Evolutionary conservation across 2,797 vertebrate genomes (phyloP).

Genomic region (Rhinoraja longicauda): DNA sequence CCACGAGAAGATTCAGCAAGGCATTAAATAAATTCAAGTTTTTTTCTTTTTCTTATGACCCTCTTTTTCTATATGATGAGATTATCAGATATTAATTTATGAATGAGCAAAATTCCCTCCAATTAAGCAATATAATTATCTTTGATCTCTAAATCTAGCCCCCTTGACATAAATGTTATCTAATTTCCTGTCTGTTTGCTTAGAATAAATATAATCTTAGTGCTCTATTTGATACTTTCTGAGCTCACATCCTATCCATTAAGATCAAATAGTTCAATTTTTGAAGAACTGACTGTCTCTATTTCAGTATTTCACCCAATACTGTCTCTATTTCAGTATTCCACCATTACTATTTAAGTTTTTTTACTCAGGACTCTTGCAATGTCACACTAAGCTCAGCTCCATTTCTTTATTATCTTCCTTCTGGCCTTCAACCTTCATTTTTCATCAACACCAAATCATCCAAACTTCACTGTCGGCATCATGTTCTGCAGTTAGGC

Average conservation of each 20-base stretch:
- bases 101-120: background rate
- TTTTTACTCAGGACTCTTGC: too few species aligned
- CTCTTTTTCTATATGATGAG: background rate
- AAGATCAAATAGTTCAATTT: background rate
- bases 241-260: background rate
- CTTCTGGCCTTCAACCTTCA: background rate
- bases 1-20: background rate
- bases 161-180: background rate
- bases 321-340: too few species aligned
- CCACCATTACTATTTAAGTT: too few species aligned
- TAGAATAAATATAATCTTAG: background rate
- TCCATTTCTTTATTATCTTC: background rate
- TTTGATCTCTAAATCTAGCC: too few species aligned
- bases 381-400: background rate
- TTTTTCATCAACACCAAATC: background rate
- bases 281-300: background rate
- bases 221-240: background rate
- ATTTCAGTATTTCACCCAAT: background rate
- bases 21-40: background rate
- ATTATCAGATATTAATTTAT: background rate
- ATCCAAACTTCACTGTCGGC: background rate
- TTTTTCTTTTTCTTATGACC: background rate
- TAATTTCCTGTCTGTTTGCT: background rate
- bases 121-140: background rate
- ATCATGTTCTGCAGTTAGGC: background rate